A percentile compares a stretch with the other conserved stretches of the same genome.
These are phyloP conservation scores for Orthonevra nobilis DNA, from an alignment of 2,888 invertebrate species.

Conservation along the genomic window DNA sequence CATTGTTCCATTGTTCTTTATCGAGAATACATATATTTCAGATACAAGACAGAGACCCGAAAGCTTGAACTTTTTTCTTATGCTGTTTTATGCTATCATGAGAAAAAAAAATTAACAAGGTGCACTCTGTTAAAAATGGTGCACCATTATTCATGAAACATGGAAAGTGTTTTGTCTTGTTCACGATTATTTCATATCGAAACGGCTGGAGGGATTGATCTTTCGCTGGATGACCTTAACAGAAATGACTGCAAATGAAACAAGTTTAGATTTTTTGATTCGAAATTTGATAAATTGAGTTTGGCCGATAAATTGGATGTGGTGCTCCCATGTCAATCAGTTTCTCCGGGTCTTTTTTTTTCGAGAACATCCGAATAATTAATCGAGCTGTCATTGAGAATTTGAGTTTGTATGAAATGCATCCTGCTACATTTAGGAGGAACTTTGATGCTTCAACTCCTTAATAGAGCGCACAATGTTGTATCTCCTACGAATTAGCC, in stretches of 20 bases:
- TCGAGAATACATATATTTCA: background rate
- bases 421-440: no score
- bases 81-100: constrained; percentile 1
- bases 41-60: background rate
- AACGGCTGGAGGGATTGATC: constrained; percentile 58
- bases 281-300: constrained; percentile 44
- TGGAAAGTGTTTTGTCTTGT: constrained; percentile 69
- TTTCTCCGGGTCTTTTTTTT: background rate
- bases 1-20: no score
- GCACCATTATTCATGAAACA: constrained; percentile 63
- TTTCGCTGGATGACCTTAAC: constrained; percentile 53
- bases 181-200: constrained; percentile 64
- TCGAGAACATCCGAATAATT: constrained; percentile 31
- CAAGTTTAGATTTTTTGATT: constrained; percentile 51
- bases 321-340: constrained; percentile 39
- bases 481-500: no score
- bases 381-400: constrained; percentile 56
- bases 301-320: constrained; percentile 36
- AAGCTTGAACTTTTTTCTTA: background rate
- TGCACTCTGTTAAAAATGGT: constrained; percentile 40
- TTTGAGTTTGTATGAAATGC: no score
- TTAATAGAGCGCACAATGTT: no score
- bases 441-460: no score
- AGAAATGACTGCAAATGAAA: constrained; percentile 58
- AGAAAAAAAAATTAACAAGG: constrained; percentile 13